Base-by-base conservation (phyloP, 2,113 vertebrate genomes). In the Atlantisia rogersi region DNA sequence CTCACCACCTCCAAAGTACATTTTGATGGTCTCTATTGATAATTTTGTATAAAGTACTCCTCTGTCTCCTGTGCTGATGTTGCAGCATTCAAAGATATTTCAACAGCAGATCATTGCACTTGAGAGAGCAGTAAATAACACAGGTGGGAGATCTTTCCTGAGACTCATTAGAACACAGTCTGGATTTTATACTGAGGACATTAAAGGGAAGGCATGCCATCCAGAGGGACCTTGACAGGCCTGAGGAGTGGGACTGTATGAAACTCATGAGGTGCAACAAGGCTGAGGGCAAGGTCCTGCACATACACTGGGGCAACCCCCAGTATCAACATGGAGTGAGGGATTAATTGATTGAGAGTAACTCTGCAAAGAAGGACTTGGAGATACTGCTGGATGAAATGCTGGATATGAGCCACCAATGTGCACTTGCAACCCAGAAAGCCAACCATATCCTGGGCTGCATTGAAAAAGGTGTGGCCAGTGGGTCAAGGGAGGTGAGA, bases 391-490 rank as follows among this genome's bases (percentile, higher is more conserved):
- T 35, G 18, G 13, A 20, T 44, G 39, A 29, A 68, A 80, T 22
- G 28, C 7, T 67, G 42, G 29, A n/a, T 13, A 12, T 21, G 9
- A 82, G 15, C 5, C 5, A 7, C 6, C 12, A 56, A 21, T 31
- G 24, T 26, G 37, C 4, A 2, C 42, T 82, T 21, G 11, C 35
- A 50, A 18, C 48, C 31, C 15, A 64, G 77, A 50, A 70, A 35
- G 15, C 13, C 44, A 68, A 11, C 9, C 1, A 0, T 18, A 29
- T 39, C 11, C 39, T 35, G n/a, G 26, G 17, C 39, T 80, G n/a
- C 14, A 31, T 35, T 1, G 1, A 31, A 60, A 53, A 6, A 10
- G 65, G 6, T 0, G 0, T 26, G 67, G 3, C 10, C 21, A 71
- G 18, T 6, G 44, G 46, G 8, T 35, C 1, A 2, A 69, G 55